Evolutionary conservation across 1,140 invertebrate species (phyloP).

Genomic region (Leptinotarsa defecta): DNA sequence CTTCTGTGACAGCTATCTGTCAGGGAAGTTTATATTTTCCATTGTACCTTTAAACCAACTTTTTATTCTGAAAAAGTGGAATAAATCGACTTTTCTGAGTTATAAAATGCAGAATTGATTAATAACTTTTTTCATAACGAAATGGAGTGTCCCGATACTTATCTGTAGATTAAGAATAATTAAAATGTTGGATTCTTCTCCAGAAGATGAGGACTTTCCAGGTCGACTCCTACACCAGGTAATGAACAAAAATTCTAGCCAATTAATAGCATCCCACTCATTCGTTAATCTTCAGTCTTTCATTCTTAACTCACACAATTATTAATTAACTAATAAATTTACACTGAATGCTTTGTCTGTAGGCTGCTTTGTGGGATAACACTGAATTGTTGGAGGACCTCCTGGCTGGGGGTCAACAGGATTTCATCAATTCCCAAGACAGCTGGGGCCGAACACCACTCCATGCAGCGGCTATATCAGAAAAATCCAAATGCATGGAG

Average conservation of each 20-base stretch:
- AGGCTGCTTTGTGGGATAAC: slow-evolving; percentile 91
- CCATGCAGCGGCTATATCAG: slow-evolving; percentile 87
- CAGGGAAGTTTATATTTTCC: no score
- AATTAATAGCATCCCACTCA: no score
- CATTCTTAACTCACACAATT: no score
- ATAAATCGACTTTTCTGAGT: no score
- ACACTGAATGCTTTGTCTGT: slow-evolving; percentile 36
- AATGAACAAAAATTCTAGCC: not conserved
- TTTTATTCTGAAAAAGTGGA: no score
- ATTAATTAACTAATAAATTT: no score
- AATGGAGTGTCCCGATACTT: no score
- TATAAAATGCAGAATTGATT: no score
- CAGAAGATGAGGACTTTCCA: slow-evolving; percentile 80
- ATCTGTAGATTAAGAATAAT: not conserved
- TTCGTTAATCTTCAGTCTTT: no score
- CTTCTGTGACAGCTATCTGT: no score
- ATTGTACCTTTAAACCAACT: no score
- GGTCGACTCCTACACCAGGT: slow-evolving; percentile 79
- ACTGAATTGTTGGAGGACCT: slow-evolving; percentile 84
- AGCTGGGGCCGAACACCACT: slow-evolving; percentile 79
- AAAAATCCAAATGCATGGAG: slow-evolving; percentile 77
- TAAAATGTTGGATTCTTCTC: slow-evolving; percentile 67
- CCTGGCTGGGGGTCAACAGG: slow-evolving; percentile 71
- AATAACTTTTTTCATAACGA: no score
- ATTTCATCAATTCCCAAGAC: slow-evolving; percentile 75